These are phyloP conservation scores for Pristionchus exspectatus DNA, from an alignment of 2,888 invertebrate genomes.

Conservation along the genomic window DNA sequence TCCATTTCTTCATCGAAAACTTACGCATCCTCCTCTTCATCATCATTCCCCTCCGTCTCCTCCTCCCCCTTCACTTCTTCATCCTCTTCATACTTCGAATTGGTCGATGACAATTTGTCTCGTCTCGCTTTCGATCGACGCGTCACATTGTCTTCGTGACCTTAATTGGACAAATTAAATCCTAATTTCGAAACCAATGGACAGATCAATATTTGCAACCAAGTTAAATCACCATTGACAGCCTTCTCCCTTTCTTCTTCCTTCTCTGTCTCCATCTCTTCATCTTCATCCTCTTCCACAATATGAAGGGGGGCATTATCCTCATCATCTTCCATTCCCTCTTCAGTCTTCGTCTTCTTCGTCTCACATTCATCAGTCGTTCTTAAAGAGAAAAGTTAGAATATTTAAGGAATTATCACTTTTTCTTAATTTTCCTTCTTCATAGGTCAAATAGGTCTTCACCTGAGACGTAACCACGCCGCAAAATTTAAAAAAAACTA, in stretches of 20 bases:
- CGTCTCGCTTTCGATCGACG: neutral
- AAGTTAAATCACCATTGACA: neutral
- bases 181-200: neutral
- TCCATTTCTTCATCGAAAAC: neutral
- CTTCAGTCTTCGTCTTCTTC: neutral
- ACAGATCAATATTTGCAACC: neutral
- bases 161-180: neutral
- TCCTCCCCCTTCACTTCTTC: neutral
- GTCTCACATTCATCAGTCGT: neutral
- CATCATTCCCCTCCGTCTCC: neutral
- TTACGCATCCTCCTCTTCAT: neutral
- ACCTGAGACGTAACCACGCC: no score
- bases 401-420: no score
- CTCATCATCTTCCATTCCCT: neutral
- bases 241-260: neutral
- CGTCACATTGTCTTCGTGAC: neutral
- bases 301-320: no score
- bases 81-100: neutral
- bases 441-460: no score
- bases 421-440: no score
- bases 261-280: neutral
- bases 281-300: neutral
- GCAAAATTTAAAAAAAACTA: no score
- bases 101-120: neutral
- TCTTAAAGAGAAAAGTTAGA: neutral